Evolutionary conservation across 2,888 invertebrate genomes (phyloP), one percentile per base, ranked within the genome.

Genomic region (Homarus gammarus): DNA sequence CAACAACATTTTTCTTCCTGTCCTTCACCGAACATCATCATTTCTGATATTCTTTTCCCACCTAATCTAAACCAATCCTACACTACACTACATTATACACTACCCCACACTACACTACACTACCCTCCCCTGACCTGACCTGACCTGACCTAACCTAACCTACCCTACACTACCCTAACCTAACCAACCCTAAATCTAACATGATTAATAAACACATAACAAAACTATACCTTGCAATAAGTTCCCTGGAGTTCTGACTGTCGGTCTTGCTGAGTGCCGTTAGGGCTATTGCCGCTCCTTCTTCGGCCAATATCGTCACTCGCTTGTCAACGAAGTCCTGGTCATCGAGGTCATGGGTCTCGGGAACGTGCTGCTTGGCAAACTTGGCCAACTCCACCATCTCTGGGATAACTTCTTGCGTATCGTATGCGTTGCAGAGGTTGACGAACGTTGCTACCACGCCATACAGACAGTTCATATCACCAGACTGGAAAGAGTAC

Each of bases 361-460:
- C 98, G 2, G 99, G 99, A 92, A 99, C 97, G 94, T 99, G 99
- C 93, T 99, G 99, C 94, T 99, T 99, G 1, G 99, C 98, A 94
- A 99, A 99, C 94, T 99, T 99, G 0, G 99, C 99, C 92, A 99
- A 94, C 94, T 99, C 99, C 31, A 99, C 93, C 97, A 99, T 97
- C 95, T 99, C 99, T 2, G 99, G 99, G 93, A 98, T 95, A 0
- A 99, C 94, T 94, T 99, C 99, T 93, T 99, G 98, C 94, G 99
- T 99, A 92, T 99, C 99, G 94, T 99, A 99, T 2, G 98, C 98
- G 94, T 99, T 99, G 93, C 98, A 98, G 31, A 99, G 94, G 94
- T 99, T 99, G 0, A 99, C 99, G 92, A 99, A 95, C 22, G 99
- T 98, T 0, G 98, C 98, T 0, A 99, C 97, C 8, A 98, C 97